Percentiles rank a stretch among this genome's conserved stretches.
Evolutionary conservation across 2,797 vertebrate genomes (phyloP).

Genomic region (Chiroxiphia lanceolata): DNA sequence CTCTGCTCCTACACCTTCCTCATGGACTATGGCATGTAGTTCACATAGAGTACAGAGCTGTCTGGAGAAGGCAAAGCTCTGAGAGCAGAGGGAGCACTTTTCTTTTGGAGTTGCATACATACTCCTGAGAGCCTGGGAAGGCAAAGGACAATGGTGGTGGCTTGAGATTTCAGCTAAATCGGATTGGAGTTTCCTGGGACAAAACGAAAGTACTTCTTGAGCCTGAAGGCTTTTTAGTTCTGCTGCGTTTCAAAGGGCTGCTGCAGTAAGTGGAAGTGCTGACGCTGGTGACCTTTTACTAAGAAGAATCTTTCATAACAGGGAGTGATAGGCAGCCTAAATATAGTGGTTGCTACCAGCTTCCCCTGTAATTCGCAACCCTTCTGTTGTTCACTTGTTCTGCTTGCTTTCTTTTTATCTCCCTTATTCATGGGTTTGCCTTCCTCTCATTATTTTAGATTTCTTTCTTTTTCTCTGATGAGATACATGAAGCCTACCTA

Average conservation of each 20-base stretch:
- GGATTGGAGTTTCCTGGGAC: not conserved
- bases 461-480: not conserved
- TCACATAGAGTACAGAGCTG: accelerated
- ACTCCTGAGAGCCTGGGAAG: not conserved
- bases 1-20: not conserved
- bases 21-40: not conserved
- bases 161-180: not conserved
- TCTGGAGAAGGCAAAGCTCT: not conserved
- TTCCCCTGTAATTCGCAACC: not conserved
- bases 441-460: not conserved
- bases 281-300: conserved; percentile 51
- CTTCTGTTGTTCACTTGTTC: conserved; percentile 3
- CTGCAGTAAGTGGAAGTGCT: conserved; percentile 37
- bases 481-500: not conserved
- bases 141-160: not conserved
- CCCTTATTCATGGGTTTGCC: not conserved
- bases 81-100: accelerated
- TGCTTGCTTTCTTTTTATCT: conserved; percentile 18
- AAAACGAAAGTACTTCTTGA: not conserved
- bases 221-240: conserved; percentile 42
- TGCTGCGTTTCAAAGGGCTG: conserved; percentile 41
- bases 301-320: conserved; percentile 37
- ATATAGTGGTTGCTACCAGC: conserved; percentile 33
- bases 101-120: accelerated
- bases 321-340: conserved; percentile 40